Evolutionary conservation across 2,888 invertebrate genomes (phyloP), one percentile per base, ranked within the genome.

Genomic region (Leptopterna dolabrata): DNA sequence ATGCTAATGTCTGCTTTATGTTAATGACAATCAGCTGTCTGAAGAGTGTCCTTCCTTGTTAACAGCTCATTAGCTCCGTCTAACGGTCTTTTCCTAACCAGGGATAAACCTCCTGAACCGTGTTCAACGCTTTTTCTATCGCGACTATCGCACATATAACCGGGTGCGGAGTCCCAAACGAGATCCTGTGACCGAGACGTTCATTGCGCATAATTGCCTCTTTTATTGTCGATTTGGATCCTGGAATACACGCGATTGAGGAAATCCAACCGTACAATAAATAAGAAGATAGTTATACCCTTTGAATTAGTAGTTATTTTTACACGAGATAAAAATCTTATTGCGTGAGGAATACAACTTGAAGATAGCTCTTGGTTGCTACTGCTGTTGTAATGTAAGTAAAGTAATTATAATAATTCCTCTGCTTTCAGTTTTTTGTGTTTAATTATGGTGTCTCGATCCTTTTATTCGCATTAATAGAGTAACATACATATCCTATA

Each of bases 191-290:
- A 63, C 27, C 24, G 63, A 63, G 24, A 63, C 63, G 63, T 63
- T 63, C 63, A 63, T 63, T 63, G 63, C 45, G 78, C 78, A 78
- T 78, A 78, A 78, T 78, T 78, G 78, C 78, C 78, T 16, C 78
- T 78, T 78, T 45, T 78, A 78, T 78, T 78, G 78, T 45, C 78
- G 27, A 45, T 45, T 45, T 14, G 9, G 24, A 78, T 14, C 13
- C 45, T n/a, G 27, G 78, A 27, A 78, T 78, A 78, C 78, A 43
- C 41, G 78, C 78, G 78, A 78, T 45, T 43, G 43, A 19, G 43
- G 43, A 43, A 63, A 63, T 63, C 24, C 63, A 7, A 19, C 45
- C 24, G 78, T 43, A n/a, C 16, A 45, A 78, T 78, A 78, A 45
- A 78, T 45, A 78, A 78, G 78, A 14, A 78, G 45, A 27, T 45